These are phyloP conservation scores for Napeogenes inachia DNA, from an alignment of 2,888 invertebrate genomes.

Conservation along the genomic window DNA sequence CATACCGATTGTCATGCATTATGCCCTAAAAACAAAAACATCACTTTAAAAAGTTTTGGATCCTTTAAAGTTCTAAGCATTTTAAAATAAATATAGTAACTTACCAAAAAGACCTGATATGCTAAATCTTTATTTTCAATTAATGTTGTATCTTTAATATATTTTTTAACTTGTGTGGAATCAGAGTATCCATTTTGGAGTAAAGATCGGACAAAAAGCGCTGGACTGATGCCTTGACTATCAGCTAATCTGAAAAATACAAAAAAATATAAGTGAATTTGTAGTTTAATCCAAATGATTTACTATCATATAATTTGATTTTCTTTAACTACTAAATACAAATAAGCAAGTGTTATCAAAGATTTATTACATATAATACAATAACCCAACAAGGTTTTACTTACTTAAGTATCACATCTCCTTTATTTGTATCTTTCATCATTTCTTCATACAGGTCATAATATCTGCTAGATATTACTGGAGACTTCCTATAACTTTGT, in stretches of 20 bases:
- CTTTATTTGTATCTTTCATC: constrained; percentile 63
- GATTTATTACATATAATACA: too few species aligned
- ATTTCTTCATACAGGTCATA: constrained; percentile 75
- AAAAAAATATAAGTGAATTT: background rate
- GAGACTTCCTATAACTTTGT: constrained; percentile 77
- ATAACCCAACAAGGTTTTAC: constrained; percentile 38
- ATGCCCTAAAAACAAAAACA: constrained; percentile 79
- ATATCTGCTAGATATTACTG: constrained; percentile 74
- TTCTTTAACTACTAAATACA: background rate
- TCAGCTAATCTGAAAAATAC: constrained; percentile 57
- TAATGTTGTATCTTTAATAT: constrained; percentile 83
- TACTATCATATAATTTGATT: background rate
- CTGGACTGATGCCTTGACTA: constrained; percentile 64
- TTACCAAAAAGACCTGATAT: constrained; percentile 85
- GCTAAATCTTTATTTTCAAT: constrained; percentile 84
- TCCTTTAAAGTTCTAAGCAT: background rate
- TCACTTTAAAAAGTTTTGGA: background rate
- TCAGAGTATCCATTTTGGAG: constrained; percentile 68
- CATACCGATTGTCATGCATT: constrained; percentile 90
- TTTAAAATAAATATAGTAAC: constrained; percentile 26
- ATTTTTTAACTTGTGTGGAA: constrained; percentile 67
- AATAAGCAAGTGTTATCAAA: too few species aligned
- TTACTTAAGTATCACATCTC: constrained; percentile 80
- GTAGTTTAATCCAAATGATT: background rate
- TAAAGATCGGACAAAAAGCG: constrained; percentile 65